phyloP scores from a whole-genome alignment of 2,888 invertebrate species.

The Druceiella hillmani region DNA sequence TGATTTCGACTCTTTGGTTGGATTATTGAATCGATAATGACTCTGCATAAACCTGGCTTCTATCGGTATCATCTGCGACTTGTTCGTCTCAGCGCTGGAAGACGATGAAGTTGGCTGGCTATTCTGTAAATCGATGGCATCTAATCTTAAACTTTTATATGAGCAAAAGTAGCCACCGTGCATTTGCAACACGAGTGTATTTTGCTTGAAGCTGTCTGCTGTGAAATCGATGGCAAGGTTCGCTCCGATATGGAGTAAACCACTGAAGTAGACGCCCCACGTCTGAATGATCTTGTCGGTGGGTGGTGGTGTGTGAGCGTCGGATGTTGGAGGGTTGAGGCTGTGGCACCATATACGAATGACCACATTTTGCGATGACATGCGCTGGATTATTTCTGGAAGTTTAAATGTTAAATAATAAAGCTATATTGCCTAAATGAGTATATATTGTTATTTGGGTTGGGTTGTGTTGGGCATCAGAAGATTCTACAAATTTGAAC shows the following conservation, averaged over 20 bases:
- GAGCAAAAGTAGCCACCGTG: slow-evolving; percentile 82
- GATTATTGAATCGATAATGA: slow-evolving; percentile 32
- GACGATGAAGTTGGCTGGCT: slow-evolving; percentile 42
- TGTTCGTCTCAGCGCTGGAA: slow-evolving; percentile 37
- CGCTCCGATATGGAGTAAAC: slow-evolving; percentile 69
- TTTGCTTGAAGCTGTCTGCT: slow-evolving; percentile 60
- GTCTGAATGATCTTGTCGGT: slow-evolving; percentile 63
- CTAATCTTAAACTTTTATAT: slow-evolving; percentile 47
- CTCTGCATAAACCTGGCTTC: slow-evolving; percentile 35
- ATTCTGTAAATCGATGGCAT: slow-evolving; percentile 42
- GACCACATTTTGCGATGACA: slow-evolving; percentile 46
- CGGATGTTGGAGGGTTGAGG: slow-evolving; percentile 27
- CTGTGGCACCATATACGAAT: slow-evolving; percentile 47
- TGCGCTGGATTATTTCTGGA: slow-evolving; percentile 44
- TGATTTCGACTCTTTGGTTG: slow-evolving; percentile 38
- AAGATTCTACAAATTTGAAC: no score
- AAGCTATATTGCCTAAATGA: no score
- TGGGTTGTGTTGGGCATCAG: no score
- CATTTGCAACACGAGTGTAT: slow-evolving; percentile 81
- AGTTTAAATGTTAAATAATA: no score
- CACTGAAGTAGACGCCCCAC: slow-evolving; percentile 83
- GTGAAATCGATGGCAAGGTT: slow-evolving; percentile 63
- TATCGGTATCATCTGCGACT: slow-evolving; percentile 35
- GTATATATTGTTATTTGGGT: no score
- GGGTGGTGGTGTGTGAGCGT: slow-evolving; percentile 25